Evolutionary conservation across 2,888 invertebrate genomes (phyloP).

Genomic region (Apodemia hepburni): DNA sequence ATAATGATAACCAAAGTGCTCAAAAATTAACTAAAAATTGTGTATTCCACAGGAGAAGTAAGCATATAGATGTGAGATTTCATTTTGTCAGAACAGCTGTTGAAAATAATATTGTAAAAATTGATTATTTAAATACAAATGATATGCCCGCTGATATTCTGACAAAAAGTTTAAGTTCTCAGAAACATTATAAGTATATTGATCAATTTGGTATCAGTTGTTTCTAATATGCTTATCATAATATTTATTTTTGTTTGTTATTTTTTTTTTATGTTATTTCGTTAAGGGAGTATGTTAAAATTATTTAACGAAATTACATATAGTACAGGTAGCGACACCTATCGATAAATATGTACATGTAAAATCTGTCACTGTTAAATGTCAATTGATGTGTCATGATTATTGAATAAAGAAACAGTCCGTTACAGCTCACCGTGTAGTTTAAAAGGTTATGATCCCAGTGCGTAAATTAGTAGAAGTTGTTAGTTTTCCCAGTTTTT

Average conservation of each 20-base stretch:
- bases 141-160: constrained; percentile 21
- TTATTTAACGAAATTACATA: background rate
- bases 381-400: too few species aligned
- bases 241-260: background rate
- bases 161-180: constrained; percentile 19
- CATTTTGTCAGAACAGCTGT: constrained; percentile 25
- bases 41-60: constrained; percentile 25
- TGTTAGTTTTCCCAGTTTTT: too few species aligned
- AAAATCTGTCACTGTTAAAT: too few species aligned
- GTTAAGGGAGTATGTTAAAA: background rate
- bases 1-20: constrained; percentile 27
- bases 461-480: too few species aligned
- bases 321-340: too few species aligned
- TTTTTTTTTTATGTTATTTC: background rate
- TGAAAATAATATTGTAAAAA: constrained; percentile 22
- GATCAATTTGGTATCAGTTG: background rate
- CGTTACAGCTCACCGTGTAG: too few species aligned
- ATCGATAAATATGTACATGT: too few species aligned
- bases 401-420: too few species aligned
- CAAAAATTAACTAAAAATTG: constrained; percentile 22
- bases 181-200: background rate
- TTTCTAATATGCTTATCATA: background rate
- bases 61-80: constrained; percentile 19
- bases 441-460: too few species aligned
- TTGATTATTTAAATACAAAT: constrained; percentile 20